Conservation (phyloP, 1,140 invertebrate species). For the Zeugodacus cucurbitae region DNA sequence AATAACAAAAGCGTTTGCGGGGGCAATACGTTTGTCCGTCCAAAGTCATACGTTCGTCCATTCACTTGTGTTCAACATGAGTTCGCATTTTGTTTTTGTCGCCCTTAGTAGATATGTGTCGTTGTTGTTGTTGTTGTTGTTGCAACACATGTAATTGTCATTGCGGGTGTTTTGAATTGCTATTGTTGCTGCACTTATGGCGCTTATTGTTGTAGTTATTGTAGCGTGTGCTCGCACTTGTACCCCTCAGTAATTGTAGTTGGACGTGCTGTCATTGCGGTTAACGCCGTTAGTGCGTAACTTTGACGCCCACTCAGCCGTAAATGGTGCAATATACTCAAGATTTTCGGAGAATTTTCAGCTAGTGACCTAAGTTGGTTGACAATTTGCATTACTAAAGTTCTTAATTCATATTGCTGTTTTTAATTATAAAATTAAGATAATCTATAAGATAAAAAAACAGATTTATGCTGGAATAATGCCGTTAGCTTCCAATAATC, state of each 20-base stretch:
- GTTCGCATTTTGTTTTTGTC: not conserved
- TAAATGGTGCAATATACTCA: no score
- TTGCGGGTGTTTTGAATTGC: not conserved
- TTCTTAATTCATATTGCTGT: no score
- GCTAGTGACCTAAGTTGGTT: no score
- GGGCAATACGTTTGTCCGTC: not conserved
- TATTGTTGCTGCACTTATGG: not conserved
- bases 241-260: not conserved
- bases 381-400: no score
- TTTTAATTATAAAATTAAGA: no score
- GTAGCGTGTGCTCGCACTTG: no score
- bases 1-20: not conserved
- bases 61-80: not conserved
- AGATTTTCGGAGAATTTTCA: no score
- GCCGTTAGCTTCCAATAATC: no score
- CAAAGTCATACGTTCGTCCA: not conserved
- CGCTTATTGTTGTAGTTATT: not conserved
- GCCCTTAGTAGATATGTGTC: not conserved
- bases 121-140: not conserved
- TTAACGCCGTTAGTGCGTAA: not conserved
- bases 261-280: not conserved
- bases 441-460: no score
- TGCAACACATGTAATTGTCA: slow-evolving; percentile 25
- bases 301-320: no score
- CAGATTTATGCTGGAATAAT: no score